Evolutionary conservation across 2,797 vertebrate genomes (phyloP), one percentile per base, ranked within the genome.

Genomic region (Alosa sapidissima): DNA sequence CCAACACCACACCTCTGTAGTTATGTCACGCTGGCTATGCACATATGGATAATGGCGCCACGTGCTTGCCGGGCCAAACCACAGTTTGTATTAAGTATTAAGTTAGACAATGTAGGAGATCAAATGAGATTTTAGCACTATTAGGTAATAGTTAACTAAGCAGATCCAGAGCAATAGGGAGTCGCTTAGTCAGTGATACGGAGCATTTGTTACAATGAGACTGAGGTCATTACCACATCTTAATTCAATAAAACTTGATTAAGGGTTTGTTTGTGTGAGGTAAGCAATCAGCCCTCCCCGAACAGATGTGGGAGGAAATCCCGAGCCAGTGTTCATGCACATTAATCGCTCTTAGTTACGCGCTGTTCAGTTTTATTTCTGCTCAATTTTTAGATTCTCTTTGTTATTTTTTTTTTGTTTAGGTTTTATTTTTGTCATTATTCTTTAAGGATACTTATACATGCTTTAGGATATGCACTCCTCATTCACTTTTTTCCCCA

Each of bases 191-290:
- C 36, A 45, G 41, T 21, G 72, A 78, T 45, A 16, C 36, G 7
- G 41, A 78, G 36, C 72, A 21, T 78, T 78, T 47, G 72, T 45
- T 47, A 21, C 72, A 78, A 19, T 78, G 41, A 47, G 36, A 78
- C 1, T 47, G 16, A 45, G 45, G 72, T 45, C 72, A 78, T 78
- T 78, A 47, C 36, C 72, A 78, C 72, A 78, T 78, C 36, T 78
- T 78, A 78, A 78, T 13, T 45, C 72, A 78, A 78, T 78, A 78
- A 78, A 78, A 78, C 5, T 45, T 78, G 72, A 78, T 78, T 47
- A 78, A 47, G 16, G 72, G 14, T 78, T 47, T 78, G 72, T 78
- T 78, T 78, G 72, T 78, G 72, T 78, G 72, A 47, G 72, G 72
- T 78, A 78, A 78, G 72, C 72, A 78, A 16, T 47, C 36, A 78